Conservation (phyloP, 2,113 vertebrate species). For the Danionella cerebrum region DNA sequence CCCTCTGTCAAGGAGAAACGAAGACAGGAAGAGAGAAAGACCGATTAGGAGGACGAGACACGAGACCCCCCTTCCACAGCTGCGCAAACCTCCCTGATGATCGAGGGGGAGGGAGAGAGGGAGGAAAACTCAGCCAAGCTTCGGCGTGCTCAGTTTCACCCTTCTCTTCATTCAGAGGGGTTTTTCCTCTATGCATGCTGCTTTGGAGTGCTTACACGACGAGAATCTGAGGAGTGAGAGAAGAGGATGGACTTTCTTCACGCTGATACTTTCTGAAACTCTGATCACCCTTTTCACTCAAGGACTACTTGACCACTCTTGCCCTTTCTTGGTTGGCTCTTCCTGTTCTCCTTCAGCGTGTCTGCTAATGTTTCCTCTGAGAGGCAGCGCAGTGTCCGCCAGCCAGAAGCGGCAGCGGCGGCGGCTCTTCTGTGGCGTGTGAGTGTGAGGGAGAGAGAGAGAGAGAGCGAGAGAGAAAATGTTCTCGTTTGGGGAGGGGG, state of each 20-base stretch:
- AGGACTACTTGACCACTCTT: slow-evolving; percentile 8
- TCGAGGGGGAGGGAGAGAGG: slow-evolving; percentile 21
- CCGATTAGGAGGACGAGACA: slow-evolving; percentile 15
- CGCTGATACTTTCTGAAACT: not conserved
- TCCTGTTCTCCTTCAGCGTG: slow-evolving; percentile 21
- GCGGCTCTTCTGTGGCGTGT: slow-evolving; percentile 24
- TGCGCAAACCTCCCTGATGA: slow-evolving; percentile 17
- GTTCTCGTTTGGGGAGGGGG: slow-evolving; percentile 35
- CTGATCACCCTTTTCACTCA: slow-evolving; percentile 1
- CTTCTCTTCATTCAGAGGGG: slow-evolving; percentile 25
- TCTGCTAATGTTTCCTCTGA: slow-evolving; percentile 27
- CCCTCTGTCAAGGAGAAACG: slow-evolving; percentile 28
- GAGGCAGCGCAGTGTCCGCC: slow-evolving; percentile 25
- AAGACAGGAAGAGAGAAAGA: slow-evolving; percentile 23
- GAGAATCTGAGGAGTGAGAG: not conserved
- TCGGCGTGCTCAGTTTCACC: slow-evolving; percentile 21
- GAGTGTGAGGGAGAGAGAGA: slow-evolving; percentile 14
- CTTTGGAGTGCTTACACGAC: not conserved
- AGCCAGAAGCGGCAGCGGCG: slow-evolving; percentile 5
- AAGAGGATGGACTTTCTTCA: not conserved
- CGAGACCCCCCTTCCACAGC: slow-evolving; percentile 7
- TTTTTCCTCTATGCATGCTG: slow-evolving; percentile 15
- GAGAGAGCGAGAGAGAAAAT: slow-evolving; percentile 20
- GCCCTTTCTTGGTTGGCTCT: not conserved
- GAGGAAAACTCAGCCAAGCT: slow-evolving; percentile 16